Base-by-base conservation (phyloP, 37 sponge, comb jelly and placozoan species). In the Tethya wilhelma region DNA sequence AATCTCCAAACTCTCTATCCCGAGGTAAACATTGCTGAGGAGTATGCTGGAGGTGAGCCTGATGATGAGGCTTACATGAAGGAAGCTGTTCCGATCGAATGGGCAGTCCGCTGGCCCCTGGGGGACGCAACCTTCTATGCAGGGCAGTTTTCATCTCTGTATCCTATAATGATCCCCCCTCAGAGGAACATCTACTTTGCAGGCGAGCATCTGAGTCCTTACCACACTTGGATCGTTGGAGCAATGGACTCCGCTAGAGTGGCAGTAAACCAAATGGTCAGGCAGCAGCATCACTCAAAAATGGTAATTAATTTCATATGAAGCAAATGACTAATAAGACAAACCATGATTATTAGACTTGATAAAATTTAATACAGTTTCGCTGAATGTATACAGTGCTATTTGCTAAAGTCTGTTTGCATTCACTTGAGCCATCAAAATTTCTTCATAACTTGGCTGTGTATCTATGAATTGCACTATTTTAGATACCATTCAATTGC, bases 1-100 rank as follows among this genome's bases (percentile, higher is more conserved):
- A 12, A 78, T 78, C 53, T 78, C 17, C 60, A 78, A 58, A 4
- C 20, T 14, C 38, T 74, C 41, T 74, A 74, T 57, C 75, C 75
- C 4, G 75, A 74, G 26, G 79, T 78, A 6, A 20, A 62, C 67
- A 78, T 26, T 23, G 66, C 32, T 26, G 44, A 69, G 70, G 42
- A 69, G 38, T 69, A 49, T 49, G 53, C 53, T 49, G 53, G 53
- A 49, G 53, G 53, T 14, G 14, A 49, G 53, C 53, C 53, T 49
- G 53, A 14, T 49, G 53, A 49, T 49, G 53, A 49, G 53, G 14
- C 14, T 49, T 49, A 49, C 53, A 49, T 49, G 53, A 38, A 69
- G 33, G 70, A 69, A 69, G 70, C 38, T 31, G 12, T 37, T 37
- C 42, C 43, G 23, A 69, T 39, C 33, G 39, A 69, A 19, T 63